Percentiles rank a stretch among this genome's conserved stretches.
These are phyloP conservation scores for Periphyllus acericola DNA, from an alignment of 2,888 invertebrate genomes.

Conservation along the genomic window DNA sequence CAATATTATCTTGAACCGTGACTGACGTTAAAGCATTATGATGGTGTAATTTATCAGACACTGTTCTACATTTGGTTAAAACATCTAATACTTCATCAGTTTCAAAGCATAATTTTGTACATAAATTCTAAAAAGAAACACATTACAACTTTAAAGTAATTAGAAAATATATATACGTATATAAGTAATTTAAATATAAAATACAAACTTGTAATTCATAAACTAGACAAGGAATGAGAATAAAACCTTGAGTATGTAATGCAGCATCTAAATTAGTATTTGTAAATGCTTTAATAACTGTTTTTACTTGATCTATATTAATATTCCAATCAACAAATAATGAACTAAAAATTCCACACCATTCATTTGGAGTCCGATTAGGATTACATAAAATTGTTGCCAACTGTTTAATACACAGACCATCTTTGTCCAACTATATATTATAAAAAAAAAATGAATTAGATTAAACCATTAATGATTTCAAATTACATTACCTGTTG, in stretches of 20 bases:
- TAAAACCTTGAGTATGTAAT: slow-evolving; percentile 66
- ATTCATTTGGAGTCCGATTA: slow-evolving; percentile 67
- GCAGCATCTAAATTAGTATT: slow-evolving; percentile 67
- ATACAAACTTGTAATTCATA: slow-evolving; percentile 67
- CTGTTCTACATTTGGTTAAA: slow-evolving; percentile 67
- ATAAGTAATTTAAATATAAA: slow-evolving; percentile 1
- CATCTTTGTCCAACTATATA: slow-evolving; percentile 66
- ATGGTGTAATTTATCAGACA: slow-evolving; percentile 49
- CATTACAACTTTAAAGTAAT: neutral
- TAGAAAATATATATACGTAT: neutral
- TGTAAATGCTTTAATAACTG: slow-evolving; percentile 68
- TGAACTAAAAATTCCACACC: slow-evolving; percentile 67
- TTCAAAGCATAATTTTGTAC: slow-evolving; percentile 68
- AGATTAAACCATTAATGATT: neutral
- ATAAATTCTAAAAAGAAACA: slow-evolving; percentile 64
- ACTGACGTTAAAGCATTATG: slow-evolving; percentile 57
- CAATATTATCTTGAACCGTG: slow-evolving; percentile 53
- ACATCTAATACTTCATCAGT: slow-evolving; percentile 67
- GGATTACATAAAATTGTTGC: slow-evolving; percentile 68
- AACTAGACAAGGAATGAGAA: slow-evolving; percentile 69
- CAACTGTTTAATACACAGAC: slow-evolving; percentile 68
- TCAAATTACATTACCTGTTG: slow-evolving; percentile 66
- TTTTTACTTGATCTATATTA: slow-evolving; percentile 68
- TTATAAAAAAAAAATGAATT: slow-evolving; percentile 28
- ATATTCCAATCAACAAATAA: slow-evolving; percentile 68